These are phyloP conservation scores for Carcharodon carcharias DNA, from an alignment of 2,797 vertebrate genomes.

Conservation along the genomic window DNA sequence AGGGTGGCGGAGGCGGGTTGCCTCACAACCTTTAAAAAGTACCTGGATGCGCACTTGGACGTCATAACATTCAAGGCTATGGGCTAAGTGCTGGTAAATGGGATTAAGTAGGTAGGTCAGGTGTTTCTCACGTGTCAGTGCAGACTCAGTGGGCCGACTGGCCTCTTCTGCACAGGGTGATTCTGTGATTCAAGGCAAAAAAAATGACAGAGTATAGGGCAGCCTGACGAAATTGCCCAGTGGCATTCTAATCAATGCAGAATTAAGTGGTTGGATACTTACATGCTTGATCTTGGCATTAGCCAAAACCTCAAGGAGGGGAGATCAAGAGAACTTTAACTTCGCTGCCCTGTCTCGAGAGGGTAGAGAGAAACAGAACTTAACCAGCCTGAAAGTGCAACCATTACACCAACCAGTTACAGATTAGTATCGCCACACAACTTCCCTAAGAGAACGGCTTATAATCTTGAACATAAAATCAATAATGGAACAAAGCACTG, in stretches of 20 bases:
- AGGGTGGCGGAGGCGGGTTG: too few relatives aligned
- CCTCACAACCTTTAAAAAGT: too few relatives aligned
- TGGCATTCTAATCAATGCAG: neutral
- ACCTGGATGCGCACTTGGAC: too few relatives aligned
- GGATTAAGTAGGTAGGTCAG: too few relatives aligned
- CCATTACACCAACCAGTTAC: neutral
- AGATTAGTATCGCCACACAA: neutral
- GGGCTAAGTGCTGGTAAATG: too few relatives aligned
- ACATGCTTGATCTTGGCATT: neutral
- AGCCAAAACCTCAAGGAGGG: neutral
- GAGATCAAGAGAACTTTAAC: neutral
- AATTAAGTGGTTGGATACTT: neutral
- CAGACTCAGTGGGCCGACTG: too few relatives aligned
- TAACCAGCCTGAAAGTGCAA: neutral
- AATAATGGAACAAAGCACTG: neutral
- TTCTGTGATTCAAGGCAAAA: neutral
- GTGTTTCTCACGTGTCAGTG: too few relatives aligned
- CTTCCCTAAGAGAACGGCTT: neutral
- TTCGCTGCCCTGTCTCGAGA: neutral
- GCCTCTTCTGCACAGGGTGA: too few relatives aligned
- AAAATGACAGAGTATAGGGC: neutral
- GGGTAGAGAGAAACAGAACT: neutral
- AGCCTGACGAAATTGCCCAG: too few relatives aligned
- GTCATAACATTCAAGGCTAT: too few relatives aligned
- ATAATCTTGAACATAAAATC: neutral